Percentiles rank a stretch among this genome's conserved stretches.
phyloP scores from a whole-genome alignment of 1,140 invertebrate genomes.

The Sinella curviseta region DNA sequence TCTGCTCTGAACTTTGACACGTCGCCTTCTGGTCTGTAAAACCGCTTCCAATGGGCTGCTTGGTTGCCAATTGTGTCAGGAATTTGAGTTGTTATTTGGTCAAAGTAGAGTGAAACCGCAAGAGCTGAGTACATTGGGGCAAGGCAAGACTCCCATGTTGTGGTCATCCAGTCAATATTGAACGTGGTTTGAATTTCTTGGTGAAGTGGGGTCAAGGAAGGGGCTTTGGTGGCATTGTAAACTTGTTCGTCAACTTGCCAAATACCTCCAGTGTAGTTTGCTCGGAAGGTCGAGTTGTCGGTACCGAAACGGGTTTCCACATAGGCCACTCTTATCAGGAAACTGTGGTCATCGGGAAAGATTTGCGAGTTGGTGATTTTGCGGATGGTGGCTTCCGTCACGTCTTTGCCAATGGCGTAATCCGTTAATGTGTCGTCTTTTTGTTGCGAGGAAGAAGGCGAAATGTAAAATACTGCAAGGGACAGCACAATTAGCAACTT shows the following conservation, averaged over 20 bases:
- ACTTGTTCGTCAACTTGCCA: not conserved
- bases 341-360: not conserved
- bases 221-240: too few relatives aligned
- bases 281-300: not conserved
- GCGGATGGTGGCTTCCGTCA: not conserved
- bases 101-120: too few relatives aligned
- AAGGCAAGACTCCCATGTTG: not conserved
- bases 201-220: too few relatives aligned
- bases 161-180: too few relatives aligned
- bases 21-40: not conserved
- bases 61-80: not conserved
- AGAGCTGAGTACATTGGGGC: not conserved
- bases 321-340: not conserved
- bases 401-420: not conserved
- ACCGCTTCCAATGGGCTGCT: too few relatives aligned
- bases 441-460: not conserved
- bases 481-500: too few relatives aligned
- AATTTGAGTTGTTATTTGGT: not conserved
- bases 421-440: constrained; percentile 25
- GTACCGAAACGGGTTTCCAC: not conserved
- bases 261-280: too few relatives aligned
- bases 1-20: not conserved
- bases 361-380: not conserved
- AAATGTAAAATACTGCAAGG: too few relatives aligned
- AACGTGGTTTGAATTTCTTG: too few relatives aligned